Percentiles rank a stretch among this genome's conserved stretches.
phyloP scores from a whole-genome alignment of 1,140 invertebrate genomes.

The Heliothis subflexa region DNA sequence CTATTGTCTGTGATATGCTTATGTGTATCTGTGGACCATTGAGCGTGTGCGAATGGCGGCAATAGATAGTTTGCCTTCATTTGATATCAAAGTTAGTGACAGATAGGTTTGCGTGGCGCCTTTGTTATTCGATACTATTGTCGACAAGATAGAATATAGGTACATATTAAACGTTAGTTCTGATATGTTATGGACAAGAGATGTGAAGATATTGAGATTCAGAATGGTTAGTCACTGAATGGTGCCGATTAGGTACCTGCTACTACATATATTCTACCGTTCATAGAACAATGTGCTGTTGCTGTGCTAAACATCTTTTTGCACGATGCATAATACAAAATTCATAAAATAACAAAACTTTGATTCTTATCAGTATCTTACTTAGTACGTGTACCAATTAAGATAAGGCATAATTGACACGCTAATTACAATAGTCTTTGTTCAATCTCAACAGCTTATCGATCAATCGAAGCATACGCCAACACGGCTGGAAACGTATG shows the following conservation, averaged over 20 bases:
- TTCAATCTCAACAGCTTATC: constrained; percentile 22
- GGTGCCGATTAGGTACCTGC: too few relatives aligned
- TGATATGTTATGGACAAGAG: not conserved
- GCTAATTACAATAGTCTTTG: constrained; percentile 42
- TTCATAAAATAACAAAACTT: not conserved
- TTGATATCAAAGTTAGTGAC: constrained; percentile 32
- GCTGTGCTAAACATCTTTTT: not conserved
- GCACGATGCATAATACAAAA: not conserved
- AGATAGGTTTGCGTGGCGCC: constrained; percentile 21
- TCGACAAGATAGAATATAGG: not conserved
- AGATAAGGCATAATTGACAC: constrained; percentile 29
- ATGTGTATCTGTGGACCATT: not conserved
- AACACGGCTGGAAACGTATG: constrained; percentile 1
- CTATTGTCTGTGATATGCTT: not conserved
- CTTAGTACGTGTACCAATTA: constrained; percentile 1
- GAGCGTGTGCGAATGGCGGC: constrained; percentile 26
- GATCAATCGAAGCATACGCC: constrained; percentile 16
- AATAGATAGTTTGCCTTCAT: constrained; percentile 29
- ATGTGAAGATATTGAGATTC: not conserved
- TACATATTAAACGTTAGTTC: not conserved
- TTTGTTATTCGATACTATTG: constrained; percentile 28
- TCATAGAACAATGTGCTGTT: too few relatives aligned
- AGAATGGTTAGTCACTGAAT: too few relatives aligned
- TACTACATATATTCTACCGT: too few relatives aligned
- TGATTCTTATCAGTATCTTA: not conserved